Evolutionary conservation across 1,140 invertebrate species (phyloP), one percentile per base, ranked within the genome.

Genomic region (Trichoplusia ni): DNA sequence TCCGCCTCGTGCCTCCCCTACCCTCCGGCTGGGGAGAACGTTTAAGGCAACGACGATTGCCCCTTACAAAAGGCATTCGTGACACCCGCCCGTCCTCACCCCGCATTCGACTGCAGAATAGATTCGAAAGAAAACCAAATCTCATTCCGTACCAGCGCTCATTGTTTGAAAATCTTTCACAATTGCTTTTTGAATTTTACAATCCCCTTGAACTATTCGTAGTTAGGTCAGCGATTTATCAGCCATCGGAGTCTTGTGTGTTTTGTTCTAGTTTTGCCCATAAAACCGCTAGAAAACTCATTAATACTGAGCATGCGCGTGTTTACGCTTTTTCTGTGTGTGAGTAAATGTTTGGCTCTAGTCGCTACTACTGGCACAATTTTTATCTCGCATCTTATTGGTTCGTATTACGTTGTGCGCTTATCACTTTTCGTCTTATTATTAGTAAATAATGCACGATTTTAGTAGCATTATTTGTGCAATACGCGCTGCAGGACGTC

Each of bases 111-210:
- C 65, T 75, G 62, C 64, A 64, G 69, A 76, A 73, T 75, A 53
- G 73, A 77, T 69, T 71, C 72, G 66, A 77, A 84, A 83, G 81
- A 84, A 83, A 81, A 81, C 78, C 54, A 70, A 79, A 82, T 83
- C 73, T 73, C 79, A 77, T 81, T 82, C 66, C 73, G 66, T 69
- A 65, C 60, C 64, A 44, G 49, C 58, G 67, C 66, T 79, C 75
- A 77, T 82, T 86, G 84, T 84, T 82, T 81, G 81, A 70, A 69
- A 75, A 76, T 73, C 73, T 77, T 67, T 73, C 78, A 75, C 77
- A 82, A 82, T 81, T 77, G 79, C 77, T 82, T 80, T 84, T 79
- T 75, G 71, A 79, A 84, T 77, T 79, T 77, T 70, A 73, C 71
- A 75, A 73, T 73, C 60, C 72, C 54, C 67, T 68, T 67, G 58